Base-by-base conservation (phyloP, 2,797 vertebrate species). In the Fistularia commersonii region DNA sequence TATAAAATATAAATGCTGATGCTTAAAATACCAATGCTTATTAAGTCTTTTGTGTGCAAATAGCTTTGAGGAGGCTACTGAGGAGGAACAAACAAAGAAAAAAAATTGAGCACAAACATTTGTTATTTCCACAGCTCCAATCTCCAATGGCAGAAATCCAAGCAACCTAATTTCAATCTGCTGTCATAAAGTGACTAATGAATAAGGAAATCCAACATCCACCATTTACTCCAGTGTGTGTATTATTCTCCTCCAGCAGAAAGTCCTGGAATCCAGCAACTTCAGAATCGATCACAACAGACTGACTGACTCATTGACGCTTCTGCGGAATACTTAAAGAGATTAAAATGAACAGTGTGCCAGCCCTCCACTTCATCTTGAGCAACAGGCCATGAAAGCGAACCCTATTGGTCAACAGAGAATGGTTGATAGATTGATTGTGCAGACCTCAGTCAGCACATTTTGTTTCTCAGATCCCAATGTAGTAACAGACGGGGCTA, bases 271-370 rank as follows among this genome's bases (percentile, higher is more conserved):
- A 70, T 65, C 48, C 57, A 38, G 58, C 60, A 51, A 39, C 51
- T 6, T 33, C 33, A 1, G 51, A 53, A 77, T 82, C 64, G 41
- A 76, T 85, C 62, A 58, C 48, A 66, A 12, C 72, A 76, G 77
- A 76, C 59, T 23, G 69, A 61, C 67, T 48, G 64, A 65, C 69
- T 76, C 69, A 67, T 77, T 80, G 79, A 73, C 37, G n/a, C 41
- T 36, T 46, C 53, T 45, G 65, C 65, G 66, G 50, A 83, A 81
- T 81, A 84, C 85, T 87, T 85, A 86, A 79, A 58, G 52, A 77
- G 81, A 90, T 88, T 90, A 87, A 84, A 90, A 78, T 69, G 67
- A 76, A 75, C 56, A 66, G 50, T 39, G 54, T 84, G 86, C 85
- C 87, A 89, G 70, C 70, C 51, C 63, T 69, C 64, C 76, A 81